phyloP scores from a whole-genome alignment of 2,113 vertebrate genomes.

The Nyctereutes procyonoides region DNA sequence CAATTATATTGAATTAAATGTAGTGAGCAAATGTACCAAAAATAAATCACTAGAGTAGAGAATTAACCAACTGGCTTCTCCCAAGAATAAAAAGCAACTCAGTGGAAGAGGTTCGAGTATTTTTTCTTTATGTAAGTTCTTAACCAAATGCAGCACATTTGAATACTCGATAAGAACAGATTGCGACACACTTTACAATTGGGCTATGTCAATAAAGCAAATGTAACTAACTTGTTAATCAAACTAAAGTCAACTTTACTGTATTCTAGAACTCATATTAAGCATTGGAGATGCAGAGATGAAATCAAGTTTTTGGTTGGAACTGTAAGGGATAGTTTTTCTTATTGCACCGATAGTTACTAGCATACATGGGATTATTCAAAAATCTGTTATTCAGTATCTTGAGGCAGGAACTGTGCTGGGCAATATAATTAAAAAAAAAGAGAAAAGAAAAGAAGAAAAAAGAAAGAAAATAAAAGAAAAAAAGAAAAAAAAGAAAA shows the following conservation, averaged over 20 bases:
- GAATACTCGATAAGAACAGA: background rate
- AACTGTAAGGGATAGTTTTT: background rate
- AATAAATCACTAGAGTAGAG: background rate
- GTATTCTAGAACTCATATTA: background rate
- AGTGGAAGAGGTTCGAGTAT: background rate
- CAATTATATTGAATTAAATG: slow-evolving; percentile 6
- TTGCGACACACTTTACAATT: background rate
- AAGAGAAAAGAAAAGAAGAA: background rate
- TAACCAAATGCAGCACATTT: background rate
- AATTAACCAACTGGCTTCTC: slow-evolving; percentile 24
- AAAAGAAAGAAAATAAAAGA: too few relatives aligned
- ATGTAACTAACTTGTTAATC: background rate
- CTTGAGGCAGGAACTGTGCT: background rate
- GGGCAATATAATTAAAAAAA: background rate
- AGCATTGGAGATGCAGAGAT: background rate
- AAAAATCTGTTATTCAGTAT: background rate
- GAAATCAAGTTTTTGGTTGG: background rate
- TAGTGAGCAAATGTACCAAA: background rate
- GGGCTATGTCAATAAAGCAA: background rate
- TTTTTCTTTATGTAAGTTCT: slow-evolving; percentile 11
- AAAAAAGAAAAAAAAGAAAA: too few relatives aligned
- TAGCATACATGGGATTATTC: background rate
- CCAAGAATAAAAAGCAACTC: slow-evolving; percentile 22
- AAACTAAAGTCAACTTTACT: background rate
- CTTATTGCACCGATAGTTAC: background rate